phyloP scores from a whole-genome alignment of 2,113 vertebrate genomes.

The Aleadryas rufinucha region DNA sequence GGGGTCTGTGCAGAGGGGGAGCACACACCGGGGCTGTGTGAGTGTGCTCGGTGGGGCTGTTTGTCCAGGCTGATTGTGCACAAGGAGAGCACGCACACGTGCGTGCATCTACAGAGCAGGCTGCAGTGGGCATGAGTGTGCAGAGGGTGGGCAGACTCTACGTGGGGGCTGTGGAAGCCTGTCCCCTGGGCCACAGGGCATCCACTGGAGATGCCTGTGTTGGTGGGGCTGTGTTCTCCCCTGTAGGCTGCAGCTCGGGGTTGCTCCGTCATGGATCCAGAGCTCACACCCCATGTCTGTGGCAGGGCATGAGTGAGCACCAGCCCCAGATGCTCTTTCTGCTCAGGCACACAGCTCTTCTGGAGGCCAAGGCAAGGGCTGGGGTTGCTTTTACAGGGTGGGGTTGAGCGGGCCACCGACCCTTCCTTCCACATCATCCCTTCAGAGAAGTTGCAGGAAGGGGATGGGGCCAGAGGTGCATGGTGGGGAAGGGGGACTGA shows the following conservation, averaged over 20 bases:
- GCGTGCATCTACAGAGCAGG: neutral
- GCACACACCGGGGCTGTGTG: rapidly evolving
- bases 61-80: neutral
- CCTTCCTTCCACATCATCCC: neutral
- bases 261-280: rapidly evolving
- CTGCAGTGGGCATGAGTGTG: neutral
- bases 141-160: rapidly evolving
- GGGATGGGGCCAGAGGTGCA: neutral
- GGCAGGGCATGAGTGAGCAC: neutral
- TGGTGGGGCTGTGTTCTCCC: neutral
- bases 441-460: neutral
- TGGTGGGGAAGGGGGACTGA: neutral
- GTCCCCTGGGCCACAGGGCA: neutral
- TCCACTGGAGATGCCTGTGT: rapidly evolving
- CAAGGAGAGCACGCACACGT: rapidly evolving
- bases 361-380: rapidly evolving
- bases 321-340: neutral
- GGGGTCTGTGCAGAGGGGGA: neutral
- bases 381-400: neutral
- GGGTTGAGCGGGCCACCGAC: rapidly evolving
- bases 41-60: neutral
- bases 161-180: rapidly evolving
- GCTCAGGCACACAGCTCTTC: neutral
- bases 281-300: rapidly evolving
- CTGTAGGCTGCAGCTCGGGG: neutral